A percentile compares a stretch with the other conserved stretches of the same genome.
phyloP scores from a whole-genome alignment of 2,888 invertebrate species.

The Hydrotaea diabolus region DNA sequence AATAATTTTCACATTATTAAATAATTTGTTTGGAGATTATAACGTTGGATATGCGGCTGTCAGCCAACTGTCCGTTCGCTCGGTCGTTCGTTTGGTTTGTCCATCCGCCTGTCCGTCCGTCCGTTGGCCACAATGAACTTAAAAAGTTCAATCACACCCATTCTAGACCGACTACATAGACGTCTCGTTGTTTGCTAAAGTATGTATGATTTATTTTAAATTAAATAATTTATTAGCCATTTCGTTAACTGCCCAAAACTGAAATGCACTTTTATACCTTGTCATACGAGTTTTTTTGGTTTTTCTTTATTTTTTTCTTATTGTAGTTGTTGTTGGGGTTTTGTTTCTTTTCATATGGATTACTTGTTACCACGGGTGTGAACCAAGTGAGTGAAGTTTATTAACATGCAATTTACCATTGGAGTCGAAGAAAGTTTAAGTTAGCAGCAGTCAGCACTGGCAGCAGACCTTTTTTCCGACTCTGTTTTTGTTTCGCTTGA shows the following conservation, averaged over 20 bases:
- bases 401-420: slow-evolving; percentile 58
- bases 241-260: not conserved
- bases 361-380: not conserved
- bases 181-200: not conserved
- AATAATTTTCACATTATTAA: slow-evolving; percentile 21
- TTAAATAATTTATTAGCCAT: slow-evolving; percentile 48
- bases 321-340: too few species aligned
- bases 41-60: not conserved
- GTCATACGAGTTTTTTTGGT: slow-evolving; percentile 31
- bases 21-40: not conserved
- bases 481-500: not conserved
- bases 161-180: not conserved
- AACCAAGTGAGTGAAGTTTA: slow-evolving; percentile 44
- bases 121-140: not conserved
- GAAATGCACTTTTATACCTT: slow-evolving; percentile 22
- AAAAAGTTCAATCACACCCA: slow-evolving; percentile 11
- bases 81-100: not conserved
- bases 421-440: slow-evolving; percentile 60
- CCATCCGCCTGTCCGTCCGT: not conserved
- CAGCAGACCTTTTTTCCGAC: slow-evolving; percentile 35
- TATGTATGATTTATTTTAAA: slow-evolving; percentile 24
- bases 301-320: too few species aligned
- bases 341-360: slow-evolving; percentile 24
- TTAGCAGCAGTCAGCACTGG: slow-evolving; percentile 24
- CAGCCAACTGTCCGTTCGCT: not conserved